Evolutionary conservation across 2,113 vertebrate species (phyloP).

Genomic region (Camelus bactrianus): DNA sequence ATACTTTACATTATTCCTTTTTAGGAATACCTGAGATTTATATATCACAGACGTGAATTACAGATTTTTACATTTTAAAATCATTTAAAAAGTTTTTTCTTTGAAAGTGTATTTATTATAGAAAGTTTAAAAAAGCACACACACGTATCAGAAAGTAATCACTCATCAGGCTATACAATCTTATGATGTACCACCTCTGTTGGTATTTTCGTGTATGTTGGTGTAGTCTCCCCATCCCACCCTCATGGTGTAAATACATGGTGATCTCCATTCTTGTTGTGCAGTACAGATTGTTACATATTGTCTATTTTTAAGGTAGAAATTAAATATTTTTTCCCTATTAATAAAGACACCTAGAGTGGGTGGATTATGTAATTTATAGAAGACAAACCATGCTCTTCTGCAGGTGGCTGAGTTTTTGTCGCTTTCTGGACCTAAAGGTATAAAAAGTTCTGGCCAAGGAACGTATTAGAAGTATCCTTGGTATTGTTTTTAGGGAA

Average conservation of each 20-base stretch:
- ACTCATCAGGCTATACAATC: background rate
- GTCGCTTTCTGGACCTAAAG: slow-evolving; percentile 9
- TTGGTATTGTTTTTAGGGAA: background rate
- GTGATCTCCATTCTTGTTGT: background rate
- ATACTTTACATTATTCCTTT: slow-evolving; percentile 4
- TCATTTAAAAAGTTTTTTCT: background rate
- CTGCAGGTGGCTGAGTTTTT: background rate
- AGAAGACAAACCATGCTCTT: background rate
- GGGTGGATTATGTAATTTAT: background rate
- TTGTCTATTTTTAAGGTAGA: slow-evolving; percentile 18
- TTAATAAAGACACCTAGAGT: background rate
- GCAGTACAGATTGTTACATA: background rate
- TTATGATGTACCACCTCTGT: background rate
- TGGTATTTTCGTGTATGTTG: background rate
- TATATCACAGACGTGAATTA: slow-evolving; percentile 2
- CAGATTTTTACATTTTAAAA: slow-evolving; percentile 25
- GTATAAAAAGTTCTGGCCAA: slow-evolving; percentile 6
- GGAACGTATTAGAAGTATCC: background rate
- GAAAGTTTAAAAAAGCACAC: background rate
- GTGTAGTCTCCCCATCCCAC: background rate
- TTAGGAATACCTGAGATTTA: background rate
- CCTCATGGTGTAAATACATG: background rate
- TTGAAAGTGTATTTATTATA: slow-evolving; percentile 12
- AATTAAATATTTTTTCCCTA: background rate
- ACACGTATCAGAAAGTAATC: background rate